These are phyloP conservation scores for Erinaceus europaeus DNA, from an alignment of 2,113 vertebrate genomes.

Conservation along the genomic window DNA sequence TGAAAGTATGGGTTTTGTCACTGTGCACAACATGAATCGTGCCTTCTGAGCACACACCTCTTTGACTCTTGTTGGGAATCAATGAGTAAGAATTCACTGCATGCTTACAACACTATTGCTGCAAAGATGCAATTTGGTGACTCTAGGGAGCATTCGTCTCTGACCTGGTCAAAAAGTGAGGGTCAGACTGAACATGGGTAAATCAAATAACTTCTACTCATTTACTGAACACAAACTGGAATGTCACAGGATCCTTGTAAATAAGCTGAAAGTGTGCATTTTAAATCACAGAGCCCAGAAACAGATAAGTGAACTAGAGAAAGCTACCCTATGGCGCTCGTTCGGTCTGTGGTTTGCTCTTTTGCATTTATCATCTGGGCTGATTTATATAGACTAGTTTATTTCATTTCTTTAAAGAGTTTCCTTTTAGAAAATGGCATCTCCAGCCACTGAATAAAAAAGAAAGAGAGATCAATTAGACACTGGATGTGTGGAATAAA, in stretches of 20 bases:
- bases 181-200: not conserved
- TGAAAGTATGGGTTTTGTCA: conserved; percentile 45
- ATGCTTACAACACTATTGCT: not conserved
- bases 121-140: not conserved
- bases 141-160: not conserved
- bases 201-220: conserved; percentile 8
- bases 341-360: conserved; percentile 17
- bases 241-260: conserved; percentile 8
- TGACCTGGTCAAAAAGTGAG: not conserved
- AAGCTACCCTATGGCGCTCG: not conserved
- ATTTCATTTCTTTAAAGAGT: not conserved
- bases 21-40: conserved; percentile 40
- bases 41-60: not conserved
- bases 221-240: not conserved
- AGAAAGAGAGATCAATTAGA: not conserved
- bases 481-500: not conserved
- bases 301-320: not conserved
- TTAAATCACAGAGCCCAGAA: not conserved
- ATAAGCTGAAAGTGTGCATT: not conserved
- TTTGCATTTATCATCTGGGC: not conserved
- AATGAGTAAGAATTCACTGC: conserved; percentile 18
- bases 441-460: not conserved
- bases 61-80: conserved; percentile 45
- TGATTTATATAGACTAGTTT: not conserved
- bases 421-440: not conserved